Percentiles rank a stretch among this genome's conserved stretches.
Conservation (phyloP, 2,888 invertebrate genomes). For the Leucoma salicis region DNA sequence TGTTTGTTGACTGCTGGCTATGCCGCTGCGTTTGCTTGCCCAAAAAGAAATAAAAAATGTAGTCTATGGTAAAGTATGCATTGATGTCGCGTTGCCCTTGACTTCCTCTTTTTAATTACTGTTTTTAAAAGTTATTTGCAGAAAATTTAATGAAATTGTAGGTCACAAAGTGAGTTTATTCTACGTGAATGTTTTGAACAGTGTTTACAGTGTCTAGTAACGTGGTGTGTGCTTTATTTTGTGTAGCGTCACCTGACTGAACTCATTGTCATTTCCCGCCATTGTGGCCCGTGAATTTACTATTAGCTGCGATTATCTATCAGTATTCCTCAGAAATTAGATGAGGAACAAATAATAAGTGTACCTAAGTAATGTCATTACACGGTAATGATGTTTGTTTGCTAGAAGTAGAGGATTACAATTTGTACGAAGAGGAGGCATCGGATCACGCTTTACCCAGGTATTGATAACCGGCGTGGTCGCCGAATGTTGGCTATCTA, state of each 20-base stretch:
- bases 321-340: conserved; percentile 42
- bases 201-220: conserved; percentile 39
- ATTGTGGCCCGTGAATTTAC: conserved; percentile 73
- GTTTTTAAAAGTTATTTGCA: conserved; percentile 59
- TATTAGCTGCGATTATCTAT: conserved; percentile 44
- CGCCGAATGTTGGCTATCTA: conserved; percentile 37
- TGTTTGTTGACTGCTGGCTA: background rate
- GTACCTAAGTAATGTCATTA: conserved; percentile 76
- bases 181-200: conserved; percentile 40
- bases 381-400: conserved; percentile 81
- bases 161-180: conserved; percentile 29
- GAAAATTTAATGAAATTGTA: conserved; percentile 39
- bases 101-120: conserved; percentile 66
- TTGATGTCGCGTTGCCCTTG: conserved; percentile 77
- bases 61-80: conserved; percentile 56
- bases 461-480: conserved; percentile 79
- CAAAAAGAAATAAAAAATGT: too few relatives aligned
- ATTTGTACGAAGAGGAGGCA: conserved; percentile 80
- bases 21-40: too few relatives aligned
- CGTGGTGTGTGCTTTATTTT: conserved; percentile 49
- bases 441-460: conserved; percentile 79
- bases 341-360: conserved; percentile 58
- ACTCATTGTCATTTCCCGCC: conserved; percentile 83
- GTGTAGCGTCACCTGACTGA: conserved; percentile 80
- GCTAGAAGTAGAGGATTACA: conserved; percentile 80